A percentile compares a stretch with the other conserved stretches of the same genome.
Evolutionary conservation across 2,888 invertebrate genomes (phyloP).

Genomic region (Clitarchus hookeri): DNA sequence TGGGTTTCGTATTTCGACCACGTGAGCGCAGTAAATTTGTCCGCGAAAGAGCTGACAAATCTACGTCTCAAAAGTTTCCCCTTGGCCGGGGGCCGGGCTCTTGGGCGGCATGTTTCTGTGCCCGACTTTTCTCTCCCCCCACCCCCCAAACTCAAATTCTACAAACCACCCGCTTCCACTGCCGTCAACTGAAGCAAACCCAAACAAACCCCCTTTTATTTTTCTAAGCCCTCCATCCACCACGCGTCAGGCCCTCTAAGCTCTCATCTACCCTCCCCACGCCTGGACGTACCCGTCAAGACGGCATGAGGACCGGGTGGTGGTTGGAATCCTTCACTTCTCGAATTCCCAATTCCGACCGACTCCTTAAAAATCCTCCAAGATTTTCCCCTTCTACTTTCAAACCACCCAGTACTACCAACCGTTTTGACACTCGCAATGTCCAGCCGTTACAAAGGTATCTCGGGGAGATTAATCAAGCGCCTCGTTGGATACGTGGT

Average conservation of each 20-base stretch:
- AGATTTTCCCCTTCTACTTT: too few relatives aligned
- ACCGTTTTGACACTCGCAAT: too few relatives aligned
- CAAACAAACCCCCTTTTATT: neutral
- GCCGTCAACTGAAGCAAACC: neutral
- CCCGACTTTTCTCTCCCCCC: neutral
- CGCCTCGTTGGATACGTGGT: too few relatives aligned
- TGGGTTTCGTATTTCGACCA: neutral
- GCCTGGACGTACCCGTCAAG: neutral
- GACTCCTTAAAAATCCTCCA: too few relatives aligned
- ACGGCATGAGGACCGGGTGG: neutral
- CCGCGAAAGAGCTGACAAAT: slow-evolving; percentile 8
- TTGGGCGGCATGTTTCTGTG: neutral
- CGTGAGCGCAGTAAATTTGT: neutral
- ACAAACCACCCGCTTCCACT: too few relatives aligned
- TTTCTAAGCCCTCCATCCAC: neutral
- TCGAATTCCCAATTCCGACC: too few relatives aligned
- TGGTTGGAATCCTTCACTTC: neutral
- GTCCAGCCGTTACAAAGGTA: too few relatives aligned
- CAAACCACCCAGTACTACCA: too few relatives aligned
- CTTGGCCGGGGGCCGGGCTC: neutral
- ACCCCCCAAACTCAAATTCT: neutral
- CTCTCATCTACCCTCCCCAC: neutral
- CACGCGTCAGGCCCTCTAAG: neutral
- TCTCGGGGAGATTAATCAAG: too few relatives aligned
- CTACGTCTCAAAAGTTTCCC: neutral